Base-by-base conservation (phyloP, 1,140 invertebrate genomes). In the Macrobrachium rosenbergii region DNA sequence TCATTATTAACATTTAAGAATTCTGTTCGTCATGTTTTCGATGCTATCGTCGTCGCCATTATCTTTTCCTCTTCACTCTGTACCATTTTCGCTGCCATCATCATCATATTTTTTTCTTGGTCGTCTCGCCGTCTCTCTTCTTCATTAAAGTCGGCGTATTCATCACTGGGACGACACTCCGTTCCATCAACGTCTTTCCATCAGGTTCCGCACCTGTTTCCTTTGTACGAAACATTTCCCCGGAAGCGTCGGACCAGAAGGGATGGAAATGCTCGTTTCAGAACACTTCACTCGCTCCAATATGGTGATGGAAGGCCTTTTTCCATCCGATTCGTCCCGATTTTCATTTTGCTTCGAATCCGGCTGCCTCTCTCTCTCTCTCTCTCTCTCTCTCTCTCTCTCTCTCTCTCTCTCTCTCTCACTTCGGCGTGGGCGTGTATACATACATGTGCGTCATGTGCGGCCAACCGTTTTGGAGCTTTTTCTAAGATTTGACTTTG, bases 321-420 rank as follows among this genome's bases (percentile, higher is more conserved):
- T 52, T 52, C 52, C 52, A 52, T 52, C 52, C 52, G 52, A 52
- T 52, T 52, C 52, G 52, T 52, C 12, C 52, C 52, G 52, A 52
- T 52, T 52, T 52, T 12, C 52, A 52, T 52, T 5, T 52, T 52
- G 52, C 52, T 52, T 52, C 52, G 52, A 12, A 52, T 8, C 75
- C 45, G 3, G 37, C 76, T n/a, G 52, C 45, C 73, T 6, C 28
- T 12, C 73, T 37, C 28, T 6, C 73, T 6, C 73, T 12, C 43
- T 6, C 5, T 12, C 73, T 43, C 73, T 37, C 28, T 16, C 28
- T 43, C 75, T 77, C 75, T 77, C 52, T 43, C 43, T 52, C 75
- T 77, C 75, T n/a, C 72, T 75, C 45, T 79, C 28, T 28, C 59
- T 64, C 21, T 80, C 60, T 64, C 78, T 45, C 78, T 79, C 37